Conservation (phyloP, 2,888 invertebrate species). For the Coelopa pilipes region DNA sequence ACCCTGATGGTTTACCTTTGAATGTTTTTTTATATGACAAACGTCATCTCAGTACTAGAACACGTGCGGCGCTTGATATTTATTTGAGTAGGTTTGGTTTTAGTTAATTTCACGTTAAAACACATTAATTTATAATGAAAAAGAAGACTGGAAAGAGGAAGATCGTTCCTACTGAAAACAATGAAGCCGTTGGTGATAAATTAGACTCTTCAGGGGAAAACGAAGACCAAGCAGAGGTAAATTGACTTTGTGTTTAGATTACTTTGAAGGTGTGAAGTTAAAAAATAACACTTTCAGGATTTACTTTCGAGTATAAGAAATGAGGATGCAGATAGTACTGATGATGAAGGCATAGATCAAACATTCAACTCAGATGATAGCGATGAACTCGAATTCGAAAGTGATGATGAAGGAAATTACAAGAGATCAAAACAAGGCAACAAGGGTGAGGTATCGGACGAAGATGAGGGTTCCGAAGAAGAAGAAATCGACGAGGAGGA, state of each 20-base stretch:
- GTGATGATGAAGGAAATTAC: constrained; percentile 70
- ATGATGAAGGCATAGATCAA: constrained; percentile 61
- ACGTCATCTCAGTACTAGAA: constrained; percentile 22
- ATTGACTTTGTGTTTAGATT: constrained; percentile 5
- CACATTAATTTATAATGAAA: constrained; percentile 37
- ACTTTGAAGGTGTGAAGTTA: neutral
- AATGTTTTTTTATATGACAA: neutral
- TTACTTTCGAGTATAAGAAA: constrained; percentile 58
- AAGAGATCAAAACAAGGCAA: constrained; percentile 42
- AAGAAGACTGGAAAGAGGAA: constrained; percentile 45
- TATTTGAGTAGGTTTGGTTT: neutral
- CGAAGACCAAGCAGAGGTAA: constrained; percentile 34
- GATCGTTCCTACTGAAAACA: constrained; percentile 16
- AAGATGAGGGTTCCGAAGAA: constrained; percentile 44
- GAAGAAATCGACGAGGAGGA: constrained; percentile 60
- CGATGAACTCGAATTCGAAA: constrained; percentile 68
- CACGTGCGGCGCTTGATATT: constrained; percentile 36
- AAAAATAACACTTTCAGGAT: constrained; percentile 46
- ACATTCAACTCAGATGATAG: constrained; percentile 60
- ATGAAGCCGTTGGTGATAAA: constrained; percentile 14
- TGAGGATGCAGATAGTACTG: constrained; percentile 68
- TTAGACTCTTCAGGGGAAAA: constrained; percentile 14
- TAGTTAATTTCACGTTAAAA: no score
- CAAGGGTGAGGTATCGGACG: constrained; percentile 53
- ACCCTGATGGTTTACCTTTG: no score